These are phyloP conservation scores for Sialis lutaria DNA, from an alignment of 2,888 invertebrate species.

Conservation along the genomic window DNA sequence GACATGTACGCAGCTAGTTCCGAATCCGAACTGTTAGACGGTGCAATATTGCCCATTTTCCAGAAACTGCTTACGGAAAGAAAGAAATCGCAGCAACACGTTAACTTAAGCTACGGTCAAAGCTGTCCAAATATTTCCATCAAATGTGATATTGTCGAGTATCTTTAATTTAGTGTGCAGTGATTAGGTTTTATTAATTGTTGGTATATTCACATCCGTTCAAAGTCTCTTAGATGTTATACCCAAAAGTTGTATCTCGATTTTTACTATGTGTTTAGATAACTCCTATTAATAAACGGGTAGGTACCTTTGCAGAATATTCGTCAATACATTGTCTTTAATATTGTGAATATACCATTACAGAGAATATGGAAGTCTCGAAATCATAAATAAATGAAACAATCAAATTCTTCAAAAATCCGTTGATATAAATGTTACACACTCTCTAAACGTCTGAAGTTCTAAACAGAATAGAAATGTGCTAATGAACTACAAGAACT, in stretches of 20 bases:
- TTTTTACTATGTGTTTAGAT: too few relatives aligned
- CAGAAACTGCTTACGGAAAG: conserved; percentile 77
- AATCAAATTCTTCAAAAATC: too few relatives aligned
- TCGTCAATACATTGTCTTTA: too few relatives aligned
- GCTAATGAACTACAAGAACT: too few relatives aligned
- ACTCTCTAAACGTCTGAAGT: too few relatives aligned
- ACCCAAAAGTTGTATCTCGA: not conserved
- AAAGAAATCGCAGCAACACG: conserved; percentile 45
- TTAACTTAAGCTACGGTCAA: conserved; percentile 57
- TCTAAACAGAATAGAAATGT: too few relatives aligned
- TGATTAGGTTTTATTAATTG: not conserved
- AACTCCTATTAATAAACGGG: too few relatives aligned
- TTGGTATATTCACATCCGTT: not conserved
- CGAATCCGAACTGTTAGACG: conserved; percentile 66
- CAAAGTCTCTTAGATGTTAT: not conserved
- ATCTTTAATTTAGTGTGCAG: conserved; percentile 40
- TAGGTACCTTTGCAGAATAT: too few relatives aligned
- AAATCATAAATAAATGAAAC: too few relatives aligned
- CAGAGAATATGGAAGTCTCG: too few relatives aligned
- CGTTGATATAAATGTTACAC: too few relatives aligned
- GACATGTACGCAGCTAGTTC: conserved; percentile 63
- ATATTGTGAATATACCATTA: too few relatives aligned
- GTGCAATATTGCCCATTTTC: conserved; percentile 77
- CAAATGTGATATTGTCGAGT: conserved; percentile 90
- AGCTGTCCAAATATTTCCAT: conserved; percentile 90